Percentiles rank a stretch among this genome's conserved stretches.
Conservation (phyloP, 2,113 vertebrate species). For the Aleadryas rufinucha region DNA sequence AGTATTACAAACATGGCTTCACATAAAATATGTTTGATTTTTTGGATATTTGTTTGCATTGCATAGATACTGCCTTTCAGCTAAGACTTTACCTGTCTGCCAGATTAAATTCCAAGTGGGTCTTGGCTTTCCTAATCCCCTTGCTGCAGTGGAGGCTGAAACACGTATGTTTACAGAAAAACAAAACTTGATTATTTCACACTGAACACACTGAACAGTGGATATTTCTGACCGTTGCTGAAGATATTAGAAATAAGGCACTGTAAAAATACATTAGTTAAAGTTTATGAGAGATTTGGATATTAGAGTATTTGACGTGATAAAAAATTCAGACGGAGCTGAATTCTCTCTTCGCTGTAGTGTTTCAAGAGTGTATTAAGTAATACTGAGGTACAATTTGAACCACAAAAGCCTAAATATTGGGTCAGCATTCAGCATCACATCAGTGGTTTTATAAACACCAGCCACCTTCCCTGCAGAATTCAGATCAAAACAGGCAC, state of each 20-base stretch:
- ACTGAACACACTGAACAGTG: not conserved
- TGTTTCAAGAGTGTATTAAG: not conserved
- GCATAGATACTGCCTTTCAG: not conserved
- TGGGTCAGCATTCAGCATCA: not conserved
- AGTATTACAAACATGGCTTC: not conserved
- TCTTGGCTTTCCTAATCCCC: accelerated
- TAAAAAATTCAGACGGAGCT: not conserved
- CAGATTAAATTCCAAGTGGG: not conserved
- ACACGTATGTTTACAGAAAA: not conserved
- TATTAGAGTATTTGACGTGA: not conserved
- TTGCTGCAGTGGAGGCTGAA: not conserved
- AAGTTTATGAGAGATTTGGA: not conserved
- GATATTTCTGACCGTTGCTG: not conserved
- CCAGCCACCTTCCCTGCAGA: not conserved
- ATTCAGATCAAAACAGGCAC: not conserved
- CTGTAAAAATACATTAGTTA: not conserved
- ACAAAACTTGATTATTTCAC: not conserved
- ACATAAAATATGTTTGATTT: not conserved
- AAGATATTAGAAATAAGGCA: not conserved
- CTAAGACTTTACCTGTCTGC: not conserved
- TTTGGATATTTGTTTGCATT: not conserved
- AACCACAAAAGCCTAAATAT: not conserved
- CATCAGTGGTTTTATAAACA: not conserved
- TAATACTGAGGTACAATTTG: not conserved
- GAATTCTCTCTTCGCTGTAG: not conserved